Conservation (phyloP, 2,113 vertebrate genomes). For the Illadopsis cleaveri region DNA sequence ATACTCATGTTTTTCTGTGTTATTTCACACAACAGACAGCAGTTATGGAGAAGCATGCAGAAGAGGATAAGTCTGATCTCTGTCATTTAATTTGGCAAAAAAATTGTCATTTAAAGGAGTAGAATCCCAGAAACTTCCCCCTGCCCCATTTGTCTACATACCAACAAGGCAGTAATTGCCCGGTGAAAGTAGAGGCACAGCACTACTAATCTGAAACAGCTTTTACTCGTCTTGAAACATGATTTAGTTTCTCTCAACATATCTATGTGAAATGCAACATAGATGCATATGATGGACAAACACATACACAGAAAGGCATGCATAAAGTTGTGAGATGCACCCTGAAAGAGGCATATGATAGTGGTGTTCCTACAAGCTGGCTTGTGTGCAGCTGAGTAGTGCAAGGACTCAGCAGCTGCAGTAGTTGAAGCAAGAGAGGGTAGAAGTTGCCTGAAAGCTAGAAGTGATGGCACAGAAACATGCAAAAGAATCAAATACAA, state of each 20-base stretch:
- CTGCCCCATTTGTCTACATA: no score
- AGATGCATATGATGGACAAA: neutral
- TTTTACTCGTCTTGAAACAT: neutral
- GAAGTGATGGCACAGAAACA: neutral
- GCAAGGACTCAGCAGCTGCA: neutral
- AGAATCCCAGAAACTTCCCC: neutral
- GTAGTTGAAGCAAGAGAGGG: neutral
- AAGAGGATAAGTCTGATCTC: neutral
- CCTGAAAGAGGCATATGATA: neutral
- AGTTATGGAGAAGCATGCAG: neutral
- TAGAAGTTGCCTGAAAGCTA: neutral
- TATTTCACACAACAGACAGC: neutral
- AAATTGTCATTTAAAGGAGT: neutral
- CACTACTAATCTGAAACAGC: neutral
- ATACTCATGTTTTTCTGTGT: neutral
- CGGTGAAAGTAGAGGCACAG: neutral
- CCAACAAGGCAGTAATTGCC: neutral
- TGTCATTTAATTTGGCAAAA: neutral
- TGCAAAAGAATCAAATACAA: neutral
- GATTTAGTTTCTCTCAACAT: neutral
- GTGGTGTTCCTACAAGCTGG: neutral
- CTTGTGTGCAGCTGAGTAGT: neutral
- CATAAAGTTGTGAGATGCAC: neutral
- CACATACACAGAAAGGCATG: neutral
- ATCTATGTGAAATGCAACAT: neutral